Base-by-base conservation (phyloP, 1,140 invertebrate species). In the Lineus longissimus region DNA sequence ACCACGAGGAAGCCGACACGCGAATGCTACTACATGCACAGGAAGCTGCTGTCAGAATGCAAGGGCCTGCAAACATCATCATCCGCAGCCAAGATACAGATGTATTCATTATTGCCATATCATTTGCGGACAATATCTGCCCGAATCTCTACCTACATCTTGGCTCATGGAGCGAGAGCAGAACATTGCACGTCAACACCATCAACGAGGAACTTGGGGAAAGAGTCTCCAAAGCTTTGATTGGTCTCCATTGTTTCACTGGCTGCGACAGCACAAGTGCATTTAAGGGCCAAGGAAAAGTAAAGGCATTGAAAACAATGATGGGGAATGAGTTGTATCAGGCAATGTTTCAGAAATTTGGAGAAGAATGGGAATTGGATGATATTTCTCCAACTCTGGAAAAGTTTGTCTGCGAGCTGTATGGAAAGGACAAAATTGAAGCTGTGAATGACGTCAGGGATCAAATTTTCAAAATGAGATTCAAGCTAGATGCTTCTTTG, bases 1-100 rank as follows among this genome's bases (percentile, higher is more conserved):
- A 51, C 25, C 55, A 57, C n/a, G 55, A 57, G 25, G 51, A 55
- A 22, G 51, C 51, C 22, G 55, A 57, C n/a, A 57, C 55, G 22
- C 9, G 22, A 22, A 9, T 57, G 6, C 11, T 30, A 11, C 29
- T 57, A 9, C 55, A 57, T 31, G 22, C 29, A 7, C 33, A 36
- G 15, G 6, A 36, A 7, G 33, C 33, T 15, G 4, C 33, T 4
- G 33, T 15, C n/a, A n/a, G n/a, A 55, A 23, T 22, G 11, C 17
- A 55, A n/a, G 11, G 7, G 2, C 7, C 13, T 57, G 55, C 11
- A n/a, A 27, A 30, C 27, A n/a, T 57, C 9, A 27, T 57, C 7
- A 30, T 57, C 22, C 6, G 47, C 4, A 6, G n/a, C n/a, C 4
- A 6, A 51, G 47, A 51, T n/a, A 51, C 47, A 7, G 47, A 51